These are phyloP conservation scores for Malurus splendens DNA, from an alignment of 2,797 vertebrate genomes.

Conservation along the genomic window DNA sequence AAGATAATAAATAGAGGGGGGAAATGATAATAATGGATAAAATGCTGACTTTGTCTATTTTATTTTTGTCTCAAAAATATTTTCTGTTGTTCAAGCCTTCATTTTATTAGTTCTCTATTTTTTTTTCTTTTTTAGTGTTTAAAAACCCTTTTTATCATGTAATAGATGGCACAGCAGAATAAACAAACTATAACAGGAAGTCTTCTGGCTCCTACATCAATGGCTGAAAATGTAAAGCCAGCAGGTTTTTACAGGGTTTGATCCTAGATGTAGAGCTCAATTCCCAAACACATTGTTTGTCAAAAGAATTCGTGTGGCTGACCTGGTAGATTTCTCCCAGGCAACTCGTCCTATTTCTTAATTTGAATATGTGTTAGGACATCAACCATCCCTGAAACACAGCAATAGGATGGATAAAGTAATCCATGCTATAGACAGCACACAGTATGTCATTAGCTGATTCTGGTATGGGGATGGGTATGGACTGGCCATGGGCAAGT, in stretches of 20 bases:
- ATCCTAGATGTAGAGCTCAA: not conserved
- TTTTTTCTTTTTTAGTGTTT: not conserved
- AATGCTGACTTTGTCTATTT: not conserved
- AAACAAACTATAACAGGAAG: not conserved
- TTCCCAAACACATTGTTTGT: not conserved
- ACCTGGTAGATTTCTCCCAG: not conserved
- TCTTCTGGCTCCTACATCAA: rapidly evolving
- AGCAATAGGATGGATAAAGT: not conserved
- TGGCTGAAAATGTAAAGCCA: not conserved
- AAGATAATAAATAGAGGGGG: not conserved
- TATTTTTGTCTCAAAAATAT: not conserved
- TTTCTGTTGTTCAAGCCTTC: not conserved
- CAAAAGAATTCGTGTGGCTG: not conserved
- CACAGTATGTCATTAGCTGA: not conserved
- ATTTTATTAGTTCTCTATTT: not conserved
- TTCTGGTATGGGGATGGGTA: not conserved
- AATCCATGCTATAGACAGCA: not conserved
- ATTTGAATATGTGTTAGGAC: not conserved
- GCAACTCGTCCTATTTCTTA: not conserved
- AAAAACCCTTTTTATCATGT: not conserved
- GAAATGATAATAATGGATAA: not conserved
- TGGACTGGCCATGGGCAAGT: not conserved
- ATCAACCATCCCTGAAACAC: not conserved
- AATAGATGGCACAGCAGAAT: rapidly evolving
- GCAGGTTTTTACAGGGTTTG: not conserved